Evolutionary conservation across 2,113 vertebrate genomes (phyloP), one percentile per base, ranked within the genome.

Genomic region (Colistium nudipinnis): DNA sequence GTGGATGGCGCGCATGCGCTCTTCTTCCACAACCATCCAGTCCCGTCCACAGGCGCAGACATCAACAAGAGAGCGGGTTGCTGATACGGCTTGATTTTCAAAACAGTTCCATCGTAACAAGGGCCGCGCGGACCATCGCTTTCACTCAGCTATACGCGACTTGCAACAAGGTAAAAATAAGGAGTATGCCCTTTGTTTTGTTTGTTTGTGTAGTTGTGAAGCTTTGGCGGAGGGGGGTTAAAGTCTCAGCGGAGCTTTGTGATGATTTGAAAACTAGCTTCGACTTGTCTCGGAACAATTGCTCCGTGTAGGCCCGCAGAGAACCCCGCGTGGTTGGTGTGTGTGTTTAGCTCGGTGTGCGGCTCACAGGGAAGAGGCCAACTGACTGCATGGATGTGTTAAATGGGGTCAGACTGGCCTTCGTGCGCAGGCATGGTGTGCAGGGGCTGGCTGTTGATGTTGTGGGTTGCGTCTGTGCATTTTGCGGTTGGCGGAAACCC

Each of bases 1-100:
- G 92, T 94, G 93, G 90, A 88, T 80, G 35, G 19, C 1, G 84
- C 93, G 95, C 95, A 84, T 93, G 95, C 95, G 94, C 89, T 88
- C 64, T 90, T 0, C 0, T 49, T 67, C 73, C 87, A 90, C 90
- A 90, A 92, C 90, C 86, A 27, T 76, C 70, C 76, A 82, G 88
- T 86, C 85, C 80, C 76, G 82, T 87, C 82, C 82, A 90, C 91
- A 89, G 59, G 66, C 86, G 79, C 84, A 88, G 89, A 92, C 90
- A 89, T 92, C 90, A 90, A 92, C 90, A 92, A 89, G 87, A 85
- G 79, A 88, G 79, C 71, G 78, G 76, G 80, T 82, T 82, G 78
- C 78, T 36, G 82, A 87, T 84, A 82, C 87, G 85, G 86, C 64
- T 66, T 78, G 53, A 69, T 87, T 80, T 82, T 67, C 73, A 74